These are phyloP conservation scores for Centropus bengalensis DNA, from an alignment of 2,113 vertebrate genomes.

Conservation along the genomic window DNA sequence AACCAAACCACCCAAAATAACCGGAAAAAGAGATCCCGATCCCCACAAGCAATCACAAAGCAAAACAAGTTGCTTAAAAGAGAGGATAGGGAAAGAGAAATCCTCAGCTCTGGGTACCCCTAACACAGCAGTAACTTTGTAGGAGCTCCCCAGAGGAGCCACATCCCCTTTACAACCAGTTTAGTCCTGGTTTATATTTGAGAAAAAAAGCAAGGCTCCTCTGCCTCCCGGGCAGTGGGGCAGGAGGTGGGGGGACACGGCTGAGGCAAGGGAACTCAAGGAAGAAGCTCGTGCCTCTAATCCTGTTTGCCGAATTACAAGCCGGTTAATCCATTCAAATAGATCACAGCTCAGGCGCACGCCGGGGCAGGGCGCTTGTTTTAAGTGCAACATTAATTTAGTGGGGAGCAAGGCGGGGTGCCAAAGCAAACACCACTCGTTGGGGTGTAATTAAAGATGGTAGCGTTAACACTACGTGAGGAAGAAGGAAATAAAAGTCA, in stretches of 20 bases:
- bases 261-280: neutral
- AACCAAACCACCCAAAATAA: neutral
- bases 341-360: neutral
- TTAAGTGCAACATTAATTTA: neutral
- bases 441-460: neutral
- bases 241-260: neutral
- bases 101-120: fast-evolving
- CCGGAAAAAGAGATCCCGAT: neutral
- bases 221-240: neutral
- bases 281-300: constrained; percentile 32
- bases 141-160: neutral
- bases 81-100: neutral
- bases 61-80: neutral
- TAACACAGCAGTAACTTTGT: fast-evolving
- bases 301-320: constrained; percentile 64
- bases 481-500: neutral
- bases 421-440: neutral
- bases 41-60: fast-evolving
- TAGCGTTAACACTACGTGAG: neutral
- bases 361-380: fast-evolving
- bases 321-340: constrained; percentile 24
- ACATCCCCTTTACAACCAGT: neutral
- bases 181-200: neutral
- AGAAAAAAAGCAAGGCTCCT: neutral
- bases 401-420: neutral